phyloP scores from a whole-genome alignment of 2,113 vertebrate genomes.

The Phylloscopus trochiloides region DNA sequence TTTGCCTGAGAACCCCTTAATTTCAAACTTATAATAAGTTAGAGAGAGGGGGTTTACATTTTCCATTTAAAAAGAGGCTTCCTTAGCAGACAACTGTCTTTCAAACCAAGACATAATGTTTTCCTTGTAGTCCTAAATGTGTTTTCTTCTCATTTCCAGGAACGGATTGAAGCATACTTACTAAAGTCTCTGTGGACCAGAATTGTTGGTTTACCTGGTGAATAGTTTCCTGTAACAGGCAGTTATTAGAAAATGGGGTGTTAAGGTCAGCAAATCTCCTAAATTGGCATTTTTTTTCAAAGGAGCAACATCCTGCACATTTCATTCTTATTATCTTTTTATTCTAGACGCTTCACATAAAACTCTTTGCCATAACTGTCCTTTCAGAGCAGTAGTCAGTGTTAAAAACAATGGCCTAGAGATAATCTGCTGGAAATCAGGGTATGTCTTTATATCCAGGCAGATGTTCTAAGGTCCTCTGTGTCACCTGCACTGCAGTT shows the following conservation, averaged over 20 bases:
- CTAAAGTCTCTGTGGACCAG: not conserved
- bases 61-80: not conserved
- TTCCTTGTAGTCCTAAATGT: not conserved
- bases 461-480: not conserved
- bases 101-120: not conserved
- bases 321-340: not conserved
- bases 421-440: not conserved
- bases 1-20: not conserved
- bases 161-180: not conserved
- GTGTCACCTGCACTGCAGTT: slow-evolving; percentile 13
- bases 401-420: not conserved
- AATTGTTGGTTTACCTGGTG: not conserved
- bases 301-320: not conserved
- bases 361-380: not conserved
- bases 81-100: not conserved
- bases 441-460: not conserved
- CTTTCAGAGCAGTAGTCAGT: not conserved
- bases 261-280: not conserved
- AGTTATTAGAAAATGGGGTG: not conserved
- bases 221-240: not conserved
- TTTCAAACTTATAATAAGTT: not conserved
- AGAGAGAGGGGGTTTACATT: not conserved
- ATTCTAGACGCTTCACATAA: not conserved
- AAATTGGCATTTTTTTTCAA: not conserved
- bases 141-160: not conserved